These are phyloP conservation scores for Microcebus tavaratra DNA, from an alignment of 2,113 vertebrate species.

Conservation along the genomic window DNA sequence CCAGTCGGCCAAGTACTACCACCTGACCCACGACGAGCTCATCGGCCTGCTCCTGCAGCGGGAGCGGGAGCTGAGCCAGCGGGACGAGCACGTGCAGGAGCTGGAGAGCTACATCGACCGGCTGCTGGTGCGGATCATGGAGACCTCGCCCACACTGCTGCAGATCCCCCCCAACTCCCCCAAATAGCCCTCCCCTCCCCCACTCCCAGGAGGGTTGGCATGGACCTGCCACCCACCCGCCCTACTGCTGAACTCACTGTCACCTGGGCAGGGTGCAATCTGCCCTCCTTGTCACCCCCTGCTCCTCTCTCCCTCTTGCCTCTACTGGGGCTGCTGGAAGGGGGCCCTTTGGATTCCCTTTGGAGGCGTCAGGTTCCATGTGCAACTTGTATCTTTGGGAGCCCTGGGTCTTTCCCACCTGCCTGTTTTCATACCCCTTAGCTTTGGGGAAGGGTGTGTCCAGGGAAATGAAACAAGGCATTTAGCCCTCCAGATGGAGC, in stretches of 20 bases:
- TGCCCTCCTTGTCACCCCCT: not conserved
- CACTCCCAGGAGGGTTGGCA: not conserved
- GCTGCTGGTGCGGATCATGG: constrained; percentile 98
- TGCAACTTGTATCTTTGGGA: not conserved
- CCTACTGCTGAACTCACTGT: not conserved
- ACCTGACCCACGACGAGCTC: constrained; percentile 96
- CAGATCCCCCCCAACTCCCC: constrained; percentile 89
- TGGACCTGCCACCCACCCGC: constrained; percentile 29
- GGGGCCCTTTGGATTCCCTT: not conserved
- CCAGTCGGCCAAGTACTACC: constrained; percentile 93
- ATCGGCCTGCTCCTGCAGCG: constrained; percentile 92
- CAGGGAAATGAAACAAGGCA: constrained; percentile 18
- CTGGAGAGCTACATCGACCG: constrained; percentile 99
- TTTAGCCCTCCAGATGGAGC: not conserved
- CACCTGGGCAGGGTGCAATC: not conserved
- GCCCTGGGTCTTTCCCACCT: not conserved
- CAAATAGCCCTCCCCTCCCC: constrained; percentile 66
- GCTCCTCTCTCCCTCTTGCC: not conserved
- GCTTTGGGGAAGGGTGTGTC: not conserved
- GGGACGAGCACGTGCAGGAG: constrained; percentile 91
- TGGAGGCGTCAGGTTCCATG: not conserved
- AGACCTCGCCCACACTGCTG: constrained; percentile 94
- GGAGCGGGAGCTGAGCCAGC: constrained; percentile 91
- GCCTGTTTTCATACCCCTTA: constrained; percentile 30
- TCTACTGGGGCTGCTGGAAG: constrained; percentile 9